Evolutionary conservation across 2,113 vertebrate species (phyloP).

Genomic region (Pelobates fuscus): DNA sequence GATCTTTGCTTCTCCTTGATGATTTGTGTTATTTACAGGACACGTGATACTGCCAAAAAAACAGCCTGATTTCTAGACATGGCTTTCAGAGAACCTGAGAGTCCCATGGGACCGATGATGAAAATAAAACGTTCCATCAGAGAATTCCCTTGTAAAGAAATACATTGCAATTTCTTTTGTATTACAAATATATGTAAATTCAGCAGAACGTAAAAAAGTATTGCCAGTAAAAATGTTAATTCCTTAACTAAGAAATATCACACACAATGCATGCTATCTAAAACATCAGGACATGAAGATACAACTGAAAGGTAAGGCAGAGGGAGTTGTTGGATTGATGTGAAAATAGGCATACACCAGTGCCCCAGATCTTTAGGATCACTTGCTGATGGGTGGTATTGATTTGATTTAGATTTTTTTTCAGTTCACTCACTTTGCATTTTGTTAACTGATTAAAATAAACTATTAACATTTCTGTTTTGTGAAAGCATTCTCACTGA

Average conservation of each 20-base stretch:
- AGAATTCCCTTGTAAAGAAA: conserved; percentile 1
- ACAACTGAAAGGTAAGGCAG: background rate
- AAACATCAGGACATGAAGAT: background rate
- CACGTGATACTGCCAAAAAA: conserved; percentile 23
- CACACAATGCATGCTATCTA: conserved; percentile 10
- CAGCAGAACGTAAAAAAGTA: conserved; percentile 25
- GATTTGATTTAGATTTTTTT: too few species aligned
- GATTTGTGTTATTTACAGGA: conserved; percentile 28
- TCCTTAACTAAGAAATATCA: conserved; percentile 9
- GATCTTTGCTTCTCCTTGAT: conserved; percentile 36
- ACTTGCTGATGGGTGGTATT: too few species aligned
- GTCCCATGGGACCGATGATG: conserved; percentile 24
- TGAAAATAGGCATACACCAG: background rate
- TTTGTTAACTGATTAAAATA: too few species aligned
- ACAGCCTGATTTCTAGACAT: conserved; percentile 13
- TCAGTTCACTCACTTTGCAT: too few species aligned
- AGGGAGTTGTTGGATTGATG: conserved; percentile 6
- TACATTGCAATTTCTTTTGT: conserved; percentile 31
- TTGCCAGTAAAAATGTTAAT: conserved; percentile 23
- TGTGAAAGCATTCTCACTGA: too few species aligned
- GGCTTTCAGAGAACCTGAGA: background rate
- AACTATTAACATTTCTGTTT: too few species aligned
- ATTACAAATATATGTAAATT: conserved; percentile 29
- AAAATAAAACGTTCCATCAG: conserved; percentile 21
- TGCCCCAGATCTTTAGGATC: conserved; percentile 7